phyloP scores from a whole-genome alignment of 1,140 invertebrate species.

The Drosophila ohnishii region DNA sequence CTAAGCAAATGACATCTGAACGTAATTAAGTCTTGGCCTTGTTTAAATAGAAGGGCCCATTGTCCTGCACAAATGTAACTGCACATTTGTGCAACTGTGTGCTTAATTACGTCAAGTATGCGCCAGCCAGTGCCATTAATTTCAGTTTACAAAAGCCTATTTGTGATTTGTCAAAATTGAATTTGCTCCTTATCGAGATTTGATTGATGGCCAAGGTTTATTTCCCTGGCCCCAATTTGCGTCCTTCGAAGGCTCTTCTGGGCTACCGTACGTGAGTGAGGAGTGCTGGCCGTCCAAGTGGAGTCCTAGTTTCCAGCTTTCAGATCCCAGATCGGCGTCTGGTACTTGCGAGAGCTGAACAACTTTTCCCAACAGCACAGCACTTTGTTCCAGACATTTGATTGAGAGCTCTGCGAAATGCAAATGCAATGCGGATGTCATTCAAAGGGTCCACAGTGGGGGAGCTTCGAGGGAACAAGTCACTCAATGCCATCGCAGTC shows the following conservation, averaged over 20 bases:
- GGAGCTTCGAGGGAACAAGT: slow-evolving; percentile 32
- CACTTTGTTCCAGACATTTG: slow-evolving; percentile 67
- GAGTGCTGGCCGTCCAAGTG: not conserved
- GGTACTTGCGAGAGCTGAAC: slow-evolving; percentile 39
- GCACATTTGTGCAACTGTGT: slow-evolving; percentile 28
- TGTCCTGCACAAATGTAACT: slow-evolving; percentile 10
- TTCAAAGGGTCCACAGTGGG: slow-evolving; percentile 33
- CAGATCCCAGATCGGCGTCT: slow-evolving; percentile 12
- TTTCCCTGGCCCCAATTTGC: slow-evolving; percentile 40
- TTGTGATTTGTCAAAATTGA: slow-evolving; percentile 81
- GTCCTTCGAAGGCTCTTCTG: slow-evolving; percentile 25
- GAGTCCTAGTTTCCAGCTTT: slow-evolving; percentile 6
- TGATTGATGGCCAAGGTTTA: slow-evolving; percentile 61
- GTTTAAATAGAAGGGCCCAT: slow-evolving; percentile 46
- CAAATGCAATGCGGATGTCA: slow-evolving; percentile 64
- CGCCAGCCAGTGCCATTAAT: slow-evolving; percentile 62
- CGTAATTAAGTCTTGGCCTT: slow-evolving; percentile 64
- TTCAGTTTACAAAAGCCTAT: slow-evolving; percentile 75
- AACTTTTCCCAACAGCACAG: slow-evolving; percentile 59
- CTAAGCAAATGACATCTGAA: slow-evolving; percentile 53
- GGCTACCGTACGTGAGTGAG: not conserved
- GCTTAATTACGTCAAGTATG: slow-evolving; percentile 59
- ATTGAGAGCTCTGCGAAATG: slow-evolving; percentile 72
- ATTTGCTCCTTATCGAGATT: slow-evolving; percentile 73
- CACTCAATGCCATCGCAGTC: slow-evolving; percentile 26